These are phyloP conservation scores for Phaedon cochleariae DNA, from an alignment of 2,888 invertebrate species.

Conservation along the genomic window DNA sequence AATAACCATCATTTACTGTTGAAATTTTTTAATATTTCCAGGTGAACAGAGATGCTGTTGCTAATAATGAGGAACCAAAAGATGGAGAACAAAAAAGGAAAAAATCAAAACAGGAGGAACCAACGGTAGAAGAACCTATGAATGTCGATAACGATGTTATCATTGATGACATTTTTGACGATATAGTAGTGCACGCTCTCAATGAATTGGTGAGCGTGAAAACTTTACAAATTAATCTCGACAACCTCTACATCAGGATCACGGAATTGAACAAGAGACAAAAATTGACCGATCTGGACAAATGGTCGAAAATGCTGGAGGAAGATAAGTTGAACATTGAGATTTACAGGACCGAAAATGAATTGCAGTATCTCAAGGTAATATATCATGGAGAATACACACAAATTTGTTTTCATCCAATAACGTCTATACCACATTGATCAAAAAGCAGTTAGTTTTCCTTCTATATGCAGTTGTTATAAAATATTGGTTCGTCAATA, in stretches of 20 bases:
- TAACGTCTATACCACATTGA: too few species aligned
- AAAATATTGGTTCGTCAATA: too few species aligned
- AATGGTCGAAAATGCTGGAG: slow-evolving; percentile 11
- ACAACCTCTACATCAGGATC: neutral
- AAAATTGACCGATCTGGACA: neutral
- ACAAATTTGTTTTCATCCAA: too few species aligned
- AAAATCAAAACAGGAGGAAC: neutral
- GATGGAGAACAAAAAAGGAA: neutral
- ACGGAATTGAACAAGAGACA: neutral
- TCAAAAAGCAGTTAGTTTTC: too few species aligned
- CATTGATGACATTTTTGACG: slow-evolving; percentile 34
- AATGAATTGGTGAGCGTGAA: slow-evolving; percentile 23
- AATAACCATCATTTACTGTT: too few species aligned
- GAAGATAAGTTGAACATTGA: slow-evolving; percentile 25
- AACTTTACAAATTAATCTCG: slow-evolving; percentile 18
- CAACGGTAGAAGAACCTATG: slow-evolving; percentile 15
- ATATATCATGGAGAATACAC: too few species aligned
- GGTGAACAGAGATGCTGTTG: too few species aligned
- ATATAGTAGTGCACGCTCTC: neutral
- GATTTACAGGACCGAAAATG: slow-evolving; percentile 26
- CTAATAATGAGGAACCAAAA: neutral
- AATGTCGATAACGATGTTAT: slow-evolving; percentile 3
- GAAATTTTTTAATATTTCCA: too few species aligned
- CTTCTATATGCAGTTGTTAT: too few species aligned
- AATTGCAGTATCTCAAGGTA: slow-evolving; percentile 32